Base-by-base conservation (phyloP, 2,113 vertebrate genomes). In the Hippolais icterina region DNA sequence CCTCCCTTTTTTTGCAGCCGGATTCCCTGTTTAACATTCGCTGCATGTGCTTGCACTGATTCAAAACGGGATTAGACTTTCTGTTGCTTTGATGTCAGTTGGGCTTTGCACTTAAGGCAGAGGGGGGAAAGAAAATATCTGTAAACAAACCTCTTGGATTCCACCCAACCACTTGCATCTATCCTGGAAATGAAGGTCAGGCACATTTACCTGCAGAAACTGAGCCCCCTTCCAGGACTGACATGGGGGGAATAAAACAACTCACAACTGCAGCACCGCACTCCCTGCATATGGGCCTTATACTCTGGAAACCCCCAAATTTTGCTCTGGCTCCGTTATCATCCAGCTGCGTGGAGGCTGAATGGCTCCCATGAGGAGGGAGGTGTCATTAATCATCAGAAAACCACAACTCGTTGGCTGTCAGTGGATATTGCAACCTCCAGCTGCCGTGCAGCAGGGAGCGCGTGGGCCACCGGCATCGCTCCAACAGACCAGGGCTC, bases 11-110 rank as follows among this genome's bases (percentile, higher is more conserved):
- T 83, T 87, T 83, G 61, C 95, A 74, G 81, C 69, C 3, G 7
- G 81, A 93, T 95, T 92, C 94, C 90, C 96, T 97, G 87, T 95
- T 97, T 97, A 97, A 94, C 95, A 97, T 97, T 97, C 96, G 9
- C 92, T 93, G 90, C 24, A 31, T 95, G 96, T 63, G 87, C 95
- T 88, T 81, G 84, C 75, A 22, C 93, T 50, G 93, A 95, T 96
- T 97, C 97, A 95, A 88, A 96, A 96, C 4, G 25, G 97, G 97
- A 97, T 97, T 95, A 96, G 89, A 91, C 75, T 94, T 96, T 95
- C 91, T 88, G 50, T 74, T 95, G 94, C 97, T 97, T 97, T 97
- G 97, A 97, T 97, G 95, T 97, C 96, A 96, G 69, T 37, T 86
- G 91, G 68, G 92, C 76, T 96, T 91, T 96, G 83, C 91, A 95